A percentile compares a stretch with the other conserved stretches of the same genome.
Evolutionary conservation across 2,888 invertebrate species (phyloP).

Genomic region (Drosophila nigritarsus): DNA sequence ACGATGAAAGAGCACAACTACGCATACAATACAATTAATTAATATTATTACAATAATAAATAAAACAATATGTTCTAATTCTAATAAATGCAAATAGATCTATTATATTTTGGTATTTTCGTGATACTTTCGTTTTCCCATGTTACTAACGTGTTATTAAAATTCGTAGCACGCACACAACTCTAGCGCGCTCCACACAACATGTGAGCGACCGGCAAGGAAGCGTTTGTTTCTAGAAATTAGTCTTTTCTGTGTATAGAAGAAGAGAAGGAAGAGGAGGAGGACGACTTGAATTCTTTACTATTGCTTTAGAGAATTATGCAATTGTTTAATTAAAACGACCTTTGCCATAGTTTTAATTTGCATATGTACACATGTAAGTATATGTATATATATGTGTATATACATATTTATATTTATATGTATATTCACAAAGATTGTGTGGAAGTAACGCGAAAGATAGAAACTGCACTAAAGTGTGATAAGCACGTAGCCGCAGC

Average conservation of each 20-base stretch:
- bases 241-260: constrained; percentile 2
- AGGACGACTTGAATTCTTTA: constrained; percentile 16
- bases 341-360: constrained; percentile 57
- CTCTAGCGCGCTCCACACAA: not conserved
- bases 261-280: not conserved
- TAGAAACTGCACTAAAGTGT: constrained; percentile 71
- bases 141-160: not conserved
- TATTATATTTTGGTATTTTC: not conserved
- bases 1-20: not conserved
- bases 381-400: not conserved
- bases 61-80: not conserved
- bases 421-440: constrained; percentile 20
- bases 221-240: constrained; percentile 11
- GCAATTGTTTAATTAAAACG: constrained; percentile 69
- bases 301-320: constrained; percentile 23
- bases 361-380: constrained; percentile 18
- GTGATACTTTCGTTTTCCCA: not conserved
- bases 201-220: constrained; percentile 13
- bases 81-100: not conserved
- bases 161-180: not conserved
- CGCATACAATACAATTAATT: not conserved
- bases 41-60: not conserved
- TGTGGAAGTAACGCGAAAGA: constrained; percentile 53
- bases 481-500: constrained; percentile 72
- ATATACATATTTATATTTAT: not conserved